Conservation (phyloP, 1,140 invertebrate genomes). For the Aphaenogaster rudis region DNA sequence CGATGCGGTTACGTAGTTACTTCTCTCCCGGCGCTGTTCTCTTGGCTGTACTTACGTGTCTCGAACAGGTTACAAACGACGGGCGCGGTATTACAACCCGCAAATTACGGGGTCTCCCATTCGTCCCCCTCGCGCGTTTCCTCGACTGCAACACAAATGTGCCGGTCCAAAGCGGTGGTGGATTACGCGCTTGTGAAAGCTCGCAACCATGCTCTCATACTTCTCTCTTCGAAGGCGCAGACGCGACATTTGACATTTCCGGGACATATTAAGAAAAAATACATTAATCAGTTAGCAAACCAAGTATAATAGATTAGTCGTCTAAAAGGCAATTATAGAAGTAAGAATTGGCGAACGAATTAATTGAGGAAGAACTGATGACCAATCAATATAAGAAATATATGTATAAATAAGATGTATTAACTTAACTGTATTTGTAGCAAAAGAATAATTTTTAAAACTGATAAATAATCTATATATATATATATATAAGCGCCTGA, state of each 20-base stretch:
- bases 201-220: slow-evolving; percentile 13
- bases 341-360: not conserved
- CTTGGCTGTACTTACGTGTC: slow-evolving; percentile 73
- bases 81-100: slow-evolving; percentile 78
- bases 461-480: not conserved
- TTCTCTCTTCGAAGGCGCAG: slow-evolving; percentile 23
- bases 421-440: not conserved
- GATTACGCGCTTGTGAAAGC: slow-evolving; percentile 67
- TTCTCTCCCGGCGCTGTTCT: slow-evolving; percentile 52
- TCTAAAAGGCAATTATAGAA: not conserved
- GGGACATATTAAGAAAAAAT: slow-evolving; percentile 47
- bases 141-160: slow-evolving; percentile 68
- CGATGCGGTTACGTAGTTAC: slow-evolving; percentile 77
- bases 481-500: no score
- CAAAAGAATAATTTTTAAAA: not conserved
- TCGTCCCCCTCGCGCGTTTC: not conserved
- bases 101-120: slow-evolving; percentile 73
- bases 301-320: not conserved
- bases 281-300: slow-evolving; percentile 61
- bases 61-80: slow-evolving; percentile 79
- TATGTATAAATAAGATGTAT: not conserved
- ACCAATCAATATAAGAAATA: not conserved
- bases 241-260: not conserved
- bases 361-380: not conserved
- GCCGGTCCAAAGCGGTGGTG: slow-evolving; percentile 61